phyloP scores from a whole-genome alignment of 2,888 invertebrate genomes.

The Deroplatys truncata region DNA sequence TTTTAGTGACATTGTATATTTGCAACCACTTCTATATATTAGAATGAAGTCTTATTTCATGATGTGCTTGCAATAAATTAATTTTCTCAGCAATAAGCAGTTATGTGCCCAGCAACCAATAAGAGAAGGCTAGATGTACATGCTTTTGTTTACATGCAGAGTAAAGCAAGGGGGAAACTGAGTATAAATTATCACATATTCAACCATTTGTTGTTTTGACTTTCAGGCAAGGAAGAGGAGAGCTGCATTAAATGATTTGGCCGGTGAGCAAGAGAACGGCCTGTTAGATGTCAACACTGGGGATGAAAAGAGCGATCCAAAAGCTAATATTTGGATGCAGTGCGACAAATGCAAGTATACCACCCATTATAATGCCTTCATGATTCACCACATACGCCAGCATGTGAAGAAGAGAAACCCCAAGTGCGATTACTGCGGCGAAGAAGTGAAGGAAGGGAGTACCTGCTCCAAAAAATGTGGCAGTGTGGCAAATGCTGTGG shows the following conservation, averaged over 20 bases:
- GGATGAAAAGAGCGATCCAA: constrained; percentile 30
- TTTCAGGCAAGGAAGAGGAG: constrained; percentile 33
- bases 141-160: no score
- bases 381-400: constrained; percentile 39
- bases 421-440: constrained; percentile 25
- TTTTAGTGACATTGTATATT: no score
- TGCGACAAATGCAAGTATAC: constrained; percentile 44
- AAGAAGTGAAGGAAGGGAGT: constrained; percentile 6
- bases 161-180: no score
- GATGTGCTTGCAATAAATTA: no score
- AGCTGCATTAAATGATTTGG: constrained; percentile 25
- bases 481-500: background rate
- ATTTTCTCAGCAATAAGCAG: no score
- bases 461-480: constrained; percentile 14
- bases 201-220: background rate
- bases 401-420: constrained; percentile 35
- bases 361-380: constrained; percentile 40
- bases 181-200: no score
- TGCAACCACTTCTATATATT: no score
- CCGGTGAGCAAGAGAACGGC: constrained; percentile 25
- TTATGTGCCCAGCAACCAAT: no score
- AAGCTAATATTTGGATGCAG: constrained; percentile 39
- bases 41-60: no score
- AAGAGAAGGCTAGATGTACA: no score
- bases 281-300: background rate